Conservation (phyloP, 2,888 invertebrate species). For the Tineola bisselliella region DNA sequence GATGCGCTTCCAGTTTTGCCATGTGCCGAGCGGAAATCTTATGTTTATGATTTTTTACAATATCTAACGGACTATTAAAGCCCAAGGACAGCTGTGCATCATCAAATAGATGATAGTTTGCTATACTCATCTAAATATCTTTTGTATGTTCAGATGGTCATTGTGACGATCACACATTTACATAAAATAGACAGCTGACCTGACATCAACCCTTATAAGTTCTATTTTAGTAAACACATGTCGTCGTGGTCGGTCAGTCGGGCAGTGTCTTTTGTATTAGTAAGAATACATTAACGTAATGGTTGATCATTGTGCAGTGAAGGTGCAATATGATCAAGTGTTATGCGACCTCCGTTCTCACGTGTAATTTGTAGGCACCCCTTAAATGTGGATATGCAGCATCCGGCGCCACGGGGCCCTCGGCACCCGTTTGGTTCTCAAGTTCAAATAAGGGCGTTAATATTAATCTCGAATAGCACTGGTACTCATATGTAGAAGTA, state of each 20-base stretch:
- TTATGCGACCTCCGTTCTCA: slow-evolving; percentile 54
- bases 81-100: slow-evolving; percentile 37
- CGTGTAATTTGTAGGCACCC: slow-evolving; percentile 48
- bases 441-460: slow-evolving; percentile 50
- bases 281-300: slow-evolving; percentile 40
- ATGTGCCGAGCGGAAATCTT: slow-evolving; percentile 48
- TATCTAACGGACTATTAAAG: slow-evolving; percentile 38
- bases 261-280: slow-evolving; percentile 34
- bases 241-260: slow-evolving; percentile 34
- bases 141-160: slow-evolving; percentile 40
- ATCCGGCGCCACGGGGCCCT: slow-evolving; percentile 30
- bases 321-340: slow-evolving; percentile 61
- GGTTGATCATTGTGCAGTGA: slow-evolving; percentile 24
- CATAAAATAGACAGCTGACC: slow-evolving; percentile 51
- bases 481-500: not conserved
- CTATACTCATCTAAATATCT: slow-evolving; percentile 17
- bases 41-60: slow-evolving; percentile 38
- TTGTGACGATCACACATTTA: slow-evolving; percentile 31
- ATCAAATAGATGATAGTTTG: slow-evolving; percentile 20
- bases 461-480: slow-evolving; percentile 45
- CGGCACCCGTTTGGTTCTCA: not conserved
- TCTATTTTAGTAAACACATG: slow-evolving; percentile 54
- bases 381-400: slow-evolving; percentile 54
- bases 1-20: slow-evolving; percentile 44
- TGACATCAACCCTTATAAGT: slow-evolving; percentile 48